Base-by-base conservation (phyloP, 2,797 vertebrate genomes). In the Sebastes hopkinsi region DNA sequence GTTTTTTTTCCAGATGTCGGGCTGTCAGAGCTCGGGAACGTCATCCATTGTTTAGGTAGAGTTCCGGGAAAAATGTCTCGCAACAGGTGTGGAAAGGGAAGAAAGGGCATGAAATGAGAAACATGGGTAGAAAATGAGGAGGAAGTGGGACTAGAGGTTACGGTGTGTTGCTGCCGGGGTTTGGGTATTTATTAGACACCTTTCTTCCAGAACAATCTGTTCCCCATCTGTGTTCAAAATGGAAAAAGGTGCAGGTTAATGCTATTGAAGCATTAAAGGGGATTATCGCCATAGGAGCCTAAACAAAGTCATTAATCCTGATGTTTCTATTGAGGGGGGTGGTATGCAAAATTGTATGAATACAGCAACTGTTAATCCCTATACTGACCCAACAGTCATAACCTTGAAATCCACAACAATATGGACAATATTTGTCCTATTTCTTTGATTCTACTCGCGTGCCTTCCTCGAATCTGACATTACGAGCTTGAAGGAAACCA, bases 1-100 rank as follows among this genome's bases (percentile, higher is more conserved):
- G 81, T 87, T 78, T 93, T 60, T 60, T 94, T 95, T 94, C 95
- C 95, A 96, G 95, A 96, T 96, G 95, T 94, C 80, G 6, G 61
- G 36, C 72, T 69, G 74, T 80, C 62, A 65, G 55, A 73, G 75
- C 71, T 77, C 61, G 75, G 91, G 91, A 94, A 94, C 94, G 81
- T 82, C 83, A 12, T 58, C 66, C 60, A 79, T 92, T 92, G 90
- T 94, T 94, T 92, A 68, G 86, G 75, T 80, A 60, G 80, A 81
- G 68, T 88, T 94, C 77, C 69, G 79, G 87, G 83, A 92, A 93
- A 92, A 92, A 90, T 81, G 61, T 77, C 87, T 87, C 38, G 64
- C 67, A 93, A 95, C 95, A 96, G 96, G 95, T 96, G 95, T 91
- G 86, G 82, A 77, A 46, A 3, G 25, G 78, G 27, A 22, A 30